Evolutionary conservation across 2,888 invertebrate species (phyloP).

Genomic region (Synanthedon tipuliformis): DNA sequence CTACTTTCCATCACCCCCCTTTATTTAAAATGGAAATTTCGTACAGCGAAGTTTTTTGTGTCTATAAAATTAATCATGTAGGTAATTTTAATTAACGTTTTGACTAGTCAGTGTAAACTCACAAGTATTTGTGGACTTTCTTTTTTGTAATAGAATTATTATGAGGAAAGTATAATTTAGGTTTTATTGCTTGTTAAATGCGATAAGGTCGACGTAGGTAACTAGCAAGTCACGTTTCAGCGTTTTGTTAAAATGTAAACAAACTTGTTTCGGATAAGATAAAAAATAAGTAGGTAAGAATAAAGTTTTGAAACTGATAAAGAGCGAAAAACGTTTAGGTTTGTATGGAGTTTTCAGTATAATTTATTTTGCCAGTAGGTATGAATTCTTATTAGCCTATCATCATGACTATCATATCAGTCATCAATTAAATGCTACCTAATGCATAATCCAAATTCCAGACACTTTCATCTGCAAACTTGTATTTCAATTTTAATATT

Average conservation of each 20-base stretch:
- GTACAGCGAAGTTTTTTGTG: conserved; percentile 4
- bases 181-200: conserved; percentile 58
- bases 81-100: too few relatives aligned
- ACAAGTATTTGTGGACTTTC: too few relatives aligned
- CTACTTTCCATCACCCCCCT: conserved; percentile 36
- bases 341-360: not conserved
- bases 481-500: not conserved
- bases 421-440: too few relatives aligned
- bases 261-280: conserved; percentile 68
- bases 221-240: conserved; percentile 54
- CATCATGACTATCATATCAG: too few relatives aligned
- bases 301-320: conserved; percentile 34
- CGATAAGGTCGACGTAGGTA: conserved; percentile 57
- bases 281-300: conserved; percentile 39
- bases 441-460: too few relatives aligned
- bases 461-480: too few relatives aligned
- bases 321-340: conserved; percentile 9
- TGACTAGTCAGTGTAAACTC: too few relatives aligned
- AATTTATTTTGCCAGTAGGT: not conserved
- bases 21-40: conserved; percentile 31
- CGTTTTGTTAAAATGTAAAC: conserved; percentile 66
- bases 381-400: too few relatives aligned
- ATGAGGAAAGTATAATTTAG: conserved; percentile 18
- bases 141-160: too few relatives aligned
- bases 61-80: not conserved